Conservation (phyloP, 2,888 invertebrate genomes). For the Machimus atricapillus region DNA sequence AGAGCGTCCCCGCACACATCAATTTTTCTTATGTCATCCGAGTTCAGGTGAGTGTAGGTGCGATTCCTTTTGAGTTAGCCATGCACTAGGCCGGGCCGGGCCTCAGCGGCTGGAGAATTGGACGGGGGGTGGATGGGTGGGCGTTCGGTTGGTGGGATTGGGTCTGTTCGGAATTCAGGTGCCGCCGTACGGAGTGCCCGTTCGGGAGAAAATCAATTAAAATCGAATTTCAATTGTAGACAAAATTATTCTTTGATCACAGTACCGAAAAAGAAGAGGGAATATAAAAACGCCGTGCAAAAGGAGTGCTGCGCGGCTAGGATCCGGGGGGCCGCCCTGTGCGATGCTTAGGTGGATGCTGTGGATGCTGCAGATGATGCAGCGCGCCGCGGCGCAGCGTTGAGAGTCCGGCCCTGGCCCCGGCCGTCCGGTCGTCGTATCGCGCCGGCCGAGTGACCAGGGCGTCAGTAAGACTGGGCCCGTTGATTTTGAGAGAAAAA, state of each 20-base stretch:
- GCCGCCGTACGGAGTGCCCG: background rate
- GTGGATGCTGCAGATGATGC: background rate
- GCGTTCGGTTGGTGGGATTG: background rate
- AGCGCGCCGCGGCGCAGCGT: background rate
- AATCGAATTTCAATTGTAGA: constrained; percentile 38
- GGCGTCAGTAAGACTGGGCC: constrained; percentile 36
- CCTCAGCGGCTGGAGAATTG: too few species aligned
- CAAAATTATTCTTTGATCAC: constrained; percentile 39
- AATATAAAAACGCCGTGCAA: constrained; percentile 20
- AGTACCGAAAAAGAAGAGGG: constrained; percentile 29
- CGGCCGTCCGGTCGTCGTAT: background rate
- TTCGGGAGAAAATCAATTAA: constrained; percentile 34
- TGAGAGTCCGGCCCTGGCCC: background rate
- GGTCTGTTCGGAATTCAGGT: background rate
- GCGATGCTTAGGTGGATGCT: background rate
- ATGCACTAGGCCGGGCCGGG: background rate
- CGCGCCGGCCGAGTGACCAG: constrained; percentile 18
- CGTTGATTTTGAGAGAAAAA: constrained; percentile 35
- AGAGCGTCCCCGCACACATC: background rate
- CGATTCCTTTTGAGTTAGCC: background rate
- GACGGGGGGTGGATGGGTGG: background rate
- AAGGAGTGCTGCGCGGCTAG: background rate
- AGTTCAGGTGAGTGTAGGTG: constrained; percentile 9
- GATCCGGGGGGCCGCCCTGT: background rate
- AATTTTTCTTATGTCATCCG: constrained; percentile 1